phyloP scores from a whole-genome alignment of 2,113 vertebrate species.

The Benthochromis sp. region DNA sequence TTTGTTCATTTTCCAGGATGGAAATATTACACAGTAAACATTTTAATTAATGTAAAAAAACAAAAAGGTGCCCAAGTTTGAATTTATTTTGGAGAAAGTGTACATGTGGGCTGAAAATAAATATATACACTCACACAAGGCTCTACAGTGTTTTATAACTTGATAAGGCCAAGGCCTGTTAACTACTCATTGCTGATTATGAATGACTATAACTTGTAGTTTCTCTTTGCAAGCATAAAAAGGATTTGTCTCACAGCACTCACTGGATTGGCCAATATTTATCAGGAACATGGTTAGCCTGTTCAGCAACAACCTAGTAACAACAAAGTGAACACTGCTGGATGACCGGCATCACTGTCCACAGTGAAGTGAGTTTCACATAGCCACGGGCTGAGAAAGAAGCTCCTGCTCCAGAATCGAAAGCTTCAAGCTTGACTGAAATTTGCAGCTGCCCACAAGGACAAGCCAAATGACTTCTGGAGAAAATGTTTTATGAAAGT shows the following conservation, averaged over 20 bases:
- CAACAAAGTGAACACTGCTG: not conserved
- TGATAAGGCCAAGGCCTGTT: not conserved
- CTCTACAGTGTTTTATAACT: not conserved
- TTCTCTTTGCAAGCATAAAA: not conserved
- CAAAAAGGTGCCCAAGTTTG: not conserved
- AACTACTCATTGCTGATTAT: not conserved
- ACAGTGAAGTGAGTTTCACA: not conserved
- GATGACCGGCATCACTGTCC: not conserved
- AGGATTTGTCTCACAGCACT: not conserved
- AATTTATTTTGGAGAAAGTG: not conserved
- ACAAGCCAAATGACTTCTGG: not conserved
- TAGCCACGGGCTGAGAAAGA: not conserved
- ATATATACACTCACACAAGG: not conserved
- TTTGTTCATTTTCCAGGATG: not conserved
- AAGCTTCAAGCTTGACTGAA: not conserved
- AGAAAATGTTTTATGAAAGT: not conserved
- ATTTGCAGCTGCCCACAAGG: not conserved
- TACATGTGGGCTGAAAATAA: not conserved
- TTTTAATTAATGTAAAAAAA: not conserved
- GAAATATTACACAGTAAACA: not conserved
- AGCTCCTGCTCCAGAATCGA: not conserved
- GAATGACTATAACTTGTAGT: not conserved
- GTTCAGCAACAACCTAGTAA: not conserved
- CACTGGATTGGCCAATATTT: not conserved
- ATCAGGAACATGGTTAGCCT: not conserved